phyloP scores from a whole-genome alignment of 64 coral and sea anemone genomes.

The Acropora yongei region DNA sequence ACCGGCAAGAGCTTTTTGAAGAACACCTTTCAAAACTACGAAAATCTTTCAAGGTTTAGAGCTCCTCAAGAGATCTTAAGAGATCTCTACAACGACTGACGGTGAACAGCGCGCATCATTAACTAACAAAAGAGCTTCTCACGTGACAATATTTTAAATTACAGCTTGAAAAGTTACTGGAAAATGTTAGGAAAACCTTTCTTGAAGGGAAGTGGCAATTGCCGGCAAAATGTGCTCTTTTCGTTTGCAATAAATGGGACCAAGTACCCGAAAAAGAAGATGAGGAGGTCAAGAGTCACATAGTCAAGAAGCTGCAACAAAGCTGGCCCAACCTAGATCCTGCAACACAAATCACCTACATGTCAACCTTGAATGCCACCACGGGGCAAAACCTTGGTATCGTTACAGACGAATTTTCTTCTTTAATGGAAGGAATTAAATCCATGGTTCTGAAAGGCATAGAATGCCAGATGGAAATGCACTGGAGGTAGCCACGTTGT shows the following conservation, averaged over 20 bases:
- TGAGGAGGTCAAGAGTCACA: background rate
- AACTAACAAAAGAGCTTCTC: too few relatives aligned
- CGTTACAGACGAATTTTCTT: background rate
- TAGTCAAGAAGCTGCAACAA: background rate
- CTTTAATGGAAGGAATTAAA: background rate
- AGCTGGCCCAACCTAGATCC: slow-evolving; percentile 16
- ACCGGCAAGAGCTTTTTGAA: too few relatives aligned
- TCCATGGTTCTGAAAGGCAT: slow-evolving; percentile 30
- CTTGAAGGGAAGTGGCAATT: background rate
- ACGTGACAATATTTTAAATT: background rate
- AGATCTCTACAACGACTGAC: too few relatives aligned
- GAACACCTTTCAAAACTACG: too few relatives aligned
- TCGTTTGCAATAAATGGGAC: slow-evolving; percentile 45
- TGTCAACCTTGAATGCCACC: background rate
- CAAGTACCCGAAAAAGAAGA: background rate
- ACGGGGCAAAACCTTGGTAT: background rate
- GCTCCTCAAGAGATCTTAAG: too few relatives aligned
- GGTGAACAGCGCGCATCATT: too few relatives aligned
- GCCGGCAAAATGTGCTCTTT: background rate
- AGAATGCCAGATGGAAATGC: background rate
- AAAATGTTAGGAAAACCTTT: background rate
- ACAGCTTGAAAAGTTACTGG: background rate
- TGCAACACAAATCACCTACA: background rate
- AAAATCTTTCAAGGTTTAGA: too few relatives aligned
- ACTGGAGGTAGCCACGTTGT: background rate